These are phyloP conservation scores for Irena cyanogastra DNA, from an alignment of 2,113 vertebrate genomes.

Conservation along the genomic window DNA sequence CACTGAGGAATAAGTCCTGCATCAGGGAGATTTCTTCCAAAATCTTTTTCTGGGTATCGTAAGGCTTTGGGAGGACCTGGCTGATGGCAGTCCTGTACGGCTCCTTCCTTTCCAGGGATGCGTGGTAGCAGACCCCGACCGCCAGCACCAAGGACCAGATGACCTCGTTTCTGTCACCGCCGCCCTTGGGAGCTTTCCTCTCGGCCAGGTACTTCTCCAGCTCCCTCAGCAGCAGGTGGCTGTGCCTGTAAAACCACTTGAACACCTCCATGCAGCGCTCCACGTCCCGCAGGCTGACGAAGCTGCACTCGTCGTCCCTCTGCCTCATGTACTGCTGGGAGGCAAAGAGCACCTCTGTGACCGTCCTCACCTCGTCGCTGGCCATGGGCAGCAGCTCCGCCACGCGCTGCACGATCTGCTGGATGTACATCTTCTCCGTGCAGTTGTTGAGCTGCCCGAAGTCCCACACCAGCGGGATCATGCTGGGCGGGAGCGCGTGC, in stretches of 20 bases:
- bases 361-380: fast-evolving
- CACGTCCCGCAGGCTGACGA: slow-evolving; percentile 93
- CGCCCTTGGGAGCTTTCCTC: background rate
- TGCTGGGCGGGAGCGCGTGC: slow-evolving; percentile 90
- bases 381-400: background rate
- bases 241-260: slow-evolving; percentile 81
- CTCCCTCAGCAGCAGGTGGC: slow-evolving; percentile 66
- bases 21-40: slow-evolving; percentile 80
- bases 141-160: slow-evolving; percentile 89
- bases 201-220: slow-evolving; percentile 47
- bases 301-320: slow-evolving; percentile 83
- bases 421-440: slow-evolving; percentile 83
- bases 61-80: slow-evolving; percentile 65
- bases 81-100: slow-evolving; percentile 76
- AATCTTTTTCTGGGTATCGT: slow-evolving; percentile 59
- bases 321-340: slow-evolving; percentile 89
- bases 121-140: slow-evolving; percentile 89
- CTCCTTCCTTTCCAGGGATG: slow-evolving; percentile 83
- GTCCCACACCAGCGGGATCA: slow-evolving; percentile 94
- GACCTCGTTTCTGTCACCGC: slow-evolving; percentile 38
- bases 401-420: slow-evolving; percentile 89
- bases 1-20: slow-evolving; percentile 87
- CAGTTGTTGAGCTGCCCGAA: slow-evolving; percentile 87
- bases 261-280: slow-evolving; percentile 91
- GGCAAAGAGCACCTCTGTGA: slow-evolving; percentile 79